Evolutionary conservation across 2,888 invertebrate genomes (phyloP), one percentile per base, ranked within the genome.

Genomic region (Homarus gammarus): DNA sequence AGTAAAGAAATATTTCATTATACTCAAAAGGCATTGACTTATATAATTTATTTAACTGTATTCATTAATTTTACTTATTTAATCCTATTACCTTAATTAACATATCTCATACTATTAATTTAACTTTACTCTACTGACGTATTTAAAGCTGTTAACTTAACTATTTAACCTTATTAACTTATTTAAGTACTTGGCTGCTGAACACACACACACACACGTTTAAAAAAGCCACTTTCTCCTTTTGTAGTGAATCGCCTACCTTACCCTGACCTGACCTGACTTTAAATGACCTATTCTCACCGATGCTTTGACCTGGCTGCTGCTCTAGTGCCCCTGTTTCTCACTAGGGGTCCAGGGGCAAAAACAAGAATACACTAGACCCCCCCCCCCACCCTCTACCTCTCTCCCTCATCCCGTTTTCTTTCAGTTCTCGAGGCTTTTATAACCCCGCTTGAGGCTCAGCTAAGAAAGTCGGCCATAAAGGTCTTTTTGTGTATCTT

Each of bases 291-390:
- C 64, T 27, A 27, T 64, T 27, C 64, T 6, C 64, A 27, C 64
- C 2, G 27, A 5, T n/a, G 3, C 8, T 64, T 64, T 64, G 64
- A 64, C 64, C 64, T 5, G 64, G 64, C 5, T 27, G 44, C 44
- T 44, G 27, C 64, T 64, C 64, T 27, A 56, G 27, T 64, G 64
- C 64, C 64, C 64, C 64, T 64, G 64, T 64, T 64, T 64, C 64
- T 64, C 64, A 64, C 64, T 64, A 6, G 64, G 64, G 64, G 64
- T 56, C 56, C 22, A 22, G 56, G 18, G 56, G 56, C 22, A 18
- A 56, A 22, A 22, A 64, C 64, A 22, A 27, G 64, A 10, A 64
- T 1, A 64, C 6, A 27, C n/a, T n/a, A n/a, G n/a, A n/a, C n/a
- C n/a, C n/a, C n/a, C n/a, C n/a, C n/a, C 6, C 18, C 56, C 10